Evolutionary conservation across 2,797 vertebrate species (phyloP).

Genomic region (Yasuhikotakia modesta): DNA sequence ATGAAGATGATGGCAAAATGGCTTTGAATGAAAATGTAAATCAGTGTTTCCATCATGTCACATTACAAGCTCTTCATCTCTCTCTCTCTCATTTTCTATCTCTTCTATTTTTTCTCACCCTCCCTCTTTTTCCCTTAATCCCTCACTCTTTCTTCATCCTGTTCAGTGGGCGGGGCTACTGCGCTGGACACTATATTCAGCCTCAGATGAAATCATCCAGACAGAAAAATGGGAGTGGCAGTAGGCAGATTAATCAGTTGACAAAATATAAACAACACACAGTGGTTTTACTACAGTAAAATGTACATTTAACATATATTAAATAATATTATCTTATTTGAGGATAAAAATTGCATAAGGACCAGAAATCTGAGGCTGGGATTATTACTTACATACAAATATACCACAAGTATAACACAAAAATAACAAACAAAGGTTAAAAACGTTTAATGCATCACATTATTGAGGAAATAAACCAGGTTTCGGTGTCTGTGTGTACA

Average conservation of each 20-base stretch:
- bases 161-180: constrained; percentile 65
- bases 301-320: background rate
- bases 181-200: constrained; percentile 76
- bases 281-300: background rate
- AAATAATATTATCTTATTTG: background rate
- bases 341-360: too few relatives aligned
- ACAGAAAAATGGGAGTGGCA: constrained; percentile 8
- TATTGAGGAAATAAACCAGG: too few relatives aligned
- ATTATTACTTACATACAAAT: too few relatives aligned
- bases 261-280: too few relatives aligned
- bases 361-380: background rate
- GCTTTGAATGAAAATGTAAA: constrained; percentile 9
- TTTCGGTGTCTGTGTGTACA: background rate
- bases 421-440: background rate
- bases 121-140: too few relatives aligned
- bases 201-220: constrained; percentile 30
- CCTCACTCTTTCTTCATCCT: constrained; percentile 39
- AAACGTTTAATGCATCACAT: background rate
- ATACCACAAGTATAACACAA: background rate
- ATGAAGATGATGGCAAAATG: constrained; percentile 13
- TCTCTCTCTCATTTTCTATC: too few relatives aligned
- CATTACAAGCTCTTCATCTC: constrained; percentile 25
- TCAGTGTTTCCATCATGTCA: constrained; percentile 8
- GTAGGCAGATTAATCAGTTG: background rate
- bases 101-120: constrained; percentile 7